Evolutionary conservation across 2,113 vertebrate genomes (phyloP).

Genomic region (Psilopogon haemacephalus): DNA sequence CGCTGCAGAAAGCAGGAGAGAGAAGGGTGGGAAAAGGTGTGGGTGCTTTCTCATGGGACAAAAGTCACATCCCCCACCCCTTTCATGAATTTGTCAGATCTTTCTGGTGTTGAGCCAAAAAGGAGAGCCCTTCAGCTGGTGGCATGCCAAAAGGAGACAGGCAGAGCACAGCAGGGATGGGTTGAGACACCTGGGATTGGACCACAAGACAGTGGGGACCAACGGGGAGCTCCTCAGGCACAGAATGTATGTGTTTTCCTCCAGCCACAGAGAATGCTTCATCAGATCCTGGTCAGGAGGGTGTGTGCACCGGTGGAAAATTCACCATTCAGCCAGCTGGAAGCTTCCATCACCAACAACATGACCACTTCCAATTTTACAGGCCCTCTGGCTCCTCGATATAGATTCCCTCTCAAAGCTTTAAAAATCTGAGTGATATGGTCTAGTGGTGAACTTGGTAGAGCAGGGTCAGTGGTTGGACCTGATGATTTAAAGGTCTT

Average conservation of each 20-base stretch:
- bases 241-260: not conserved
- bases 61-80: rapidly evolving
- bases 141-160: not conserved
- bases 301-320: not conserved
- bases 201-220: not conserved
- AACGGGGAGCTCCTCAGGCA: not conserved
- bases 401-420: not conserved
- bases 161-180: not conserved
- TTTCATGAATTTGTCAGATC: not conserved
- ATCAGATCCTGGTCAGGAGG: not conserved
- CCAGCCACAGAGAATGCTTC: not conserved
- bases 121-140: not conserved
- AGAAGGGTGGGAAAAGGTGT: not conserved
- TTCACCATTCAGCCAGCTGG: not conserved
- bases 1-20: rapidly evolving
- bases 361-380: rapidly evolving
- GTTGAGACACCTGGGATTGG: not conserved
- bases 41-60: rapidly evolving
- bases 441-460: no score
- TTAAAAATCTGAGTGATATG: not conserved
- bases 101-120: not conserved
- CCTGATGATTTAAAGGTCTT: no score
- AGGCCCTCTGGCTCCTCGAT: not conserved
- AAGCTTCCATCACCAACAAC: not conserved
- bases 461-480: no score